These are phyloP conservation scores for Perca fluviatilis DNA, from an alignment of 2,113 vertebrate species.

Conservation along the genomic window DNA sequence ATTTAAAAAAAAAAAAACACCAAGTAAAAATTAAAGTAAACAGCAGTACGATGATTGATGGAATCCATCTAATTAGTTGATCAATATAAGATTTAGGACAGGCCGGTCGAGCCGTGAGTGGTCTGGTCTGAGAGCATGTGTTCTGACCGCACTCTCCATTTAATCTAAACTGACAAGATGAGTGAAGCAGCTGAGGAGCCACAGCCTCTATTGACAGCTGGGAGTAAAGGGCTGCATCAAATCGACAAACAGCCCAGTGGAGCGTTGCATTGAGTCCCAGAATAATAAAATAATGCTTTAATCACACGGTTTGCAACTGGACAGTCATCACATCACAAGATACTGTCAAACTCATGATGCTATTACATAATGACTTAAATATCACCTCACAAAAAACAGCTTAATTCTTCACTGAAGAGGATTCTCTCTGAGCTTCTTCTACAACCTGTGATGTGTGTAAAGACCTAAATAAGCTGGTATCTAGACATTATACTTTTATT, in stretches of 20 bases:
- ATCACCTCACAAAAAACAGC: background rate
- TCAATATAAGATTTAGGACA: conserved; percentile 69
- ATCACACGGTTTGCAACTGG: background rate
- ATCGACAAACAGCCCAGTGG: conserved; percentile 31
- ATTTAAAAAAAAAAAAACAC: conserved; percentile 12
- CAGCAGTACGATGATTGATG: conserved; percentile 57
- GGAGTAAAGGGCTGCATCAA: conserved; percentile 48
- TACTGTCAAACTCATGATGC: background rate
- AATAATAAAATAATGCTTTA: conserved; percentile 4
- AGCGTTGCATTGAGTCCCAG: background rate
- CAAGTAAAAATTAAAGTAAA: conserved; percentile 42
- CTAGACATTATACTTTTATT: background rate
- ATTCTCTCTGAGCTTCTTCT: background rate
- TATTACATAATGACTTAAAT: background rate
- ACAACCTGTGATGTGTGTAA: background rate
- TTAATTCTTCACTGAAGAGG: background rate
- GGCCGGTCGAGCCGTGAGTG: conserved; percentile 19
- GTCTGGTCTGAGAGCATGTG: conserved; percentile 44
- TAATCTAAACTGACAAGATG: conserved; percentile 65
- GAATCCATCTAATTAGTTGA: conserved; percentile 65
- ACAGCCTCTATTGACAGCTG: conserved; percentile 46
- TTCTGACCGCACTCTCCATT: conserved; percentile 63
- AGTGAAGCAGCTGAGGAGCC: conserved; percentile 47
- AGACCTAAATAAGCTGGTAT: background rate
- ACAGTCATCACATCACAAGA: background rate